phyloP scores from a whole-genome alignment of 30 jellyfish, hydroid and myxozoan species.

The Aurelia sp. region DNA sequence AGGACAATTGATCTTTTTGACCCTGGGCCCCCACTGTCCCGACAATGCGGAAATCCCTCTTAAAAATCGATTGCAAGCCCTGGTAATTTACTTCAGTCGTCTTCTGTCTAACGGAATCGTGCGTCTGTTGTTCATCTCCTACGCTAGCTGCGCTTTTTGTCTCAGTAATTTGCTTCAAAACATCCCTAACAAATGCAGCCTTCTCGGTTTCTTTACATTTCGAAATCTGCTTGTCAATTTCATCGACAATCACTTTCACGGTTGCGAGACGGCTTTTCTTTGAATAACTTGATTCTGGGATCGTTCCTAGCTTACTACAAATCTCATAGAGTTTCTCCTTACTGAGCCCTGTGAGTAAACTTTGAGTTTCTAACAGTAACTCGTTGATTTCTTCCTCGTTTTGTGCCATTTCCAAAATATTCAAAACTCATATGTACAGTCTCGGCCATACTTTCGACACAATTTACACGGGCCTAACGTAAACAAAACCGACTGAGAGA shows the following conservation, averaged over 20 bases:
- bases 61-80: constrained; percentile 21
- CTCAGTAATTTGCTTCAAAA: too few relatives aligned
- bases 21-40: constrained; percentile 32
- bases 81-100: too few relatives aligned
- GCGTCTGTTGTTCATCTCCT: too few relatives aligned
- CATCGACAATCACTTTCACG: too few relatives aligned
- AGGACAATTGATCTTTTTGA: constrained; percentile 11
- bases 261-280: constrained; percentile 26
- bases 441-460: constrained; percentile 10
- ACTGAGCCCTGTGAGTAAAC: not conserved
- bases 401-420: too few relatives aligned
- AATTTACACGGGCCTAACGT: not conserved
- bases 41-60: constrained; percentile 15
- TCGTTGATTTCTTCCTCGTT: constrained; percentile 7
- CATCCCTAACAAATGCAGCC: too few relatives aligned
- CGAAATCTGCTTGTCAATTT: too few relatives aligned
- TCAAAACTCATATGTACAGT: not conserved
- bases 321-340: constrained; percentile 8
- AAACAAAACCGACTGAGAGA: constrained; percentile 5
- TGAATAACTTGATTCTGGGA: constrained; percentile 23
- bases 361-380: constrained; percentile 22
- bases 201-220: too few relatives aligned
- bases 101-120: too few relatives aligned
- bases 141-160: too few relatives aligned
- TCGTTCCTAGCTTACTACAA: constrained; percentile 22